Base-by-base conservation (phyloP, 1,140 invertebrate genomes). In the Trachelipus rathkii region DNA sequence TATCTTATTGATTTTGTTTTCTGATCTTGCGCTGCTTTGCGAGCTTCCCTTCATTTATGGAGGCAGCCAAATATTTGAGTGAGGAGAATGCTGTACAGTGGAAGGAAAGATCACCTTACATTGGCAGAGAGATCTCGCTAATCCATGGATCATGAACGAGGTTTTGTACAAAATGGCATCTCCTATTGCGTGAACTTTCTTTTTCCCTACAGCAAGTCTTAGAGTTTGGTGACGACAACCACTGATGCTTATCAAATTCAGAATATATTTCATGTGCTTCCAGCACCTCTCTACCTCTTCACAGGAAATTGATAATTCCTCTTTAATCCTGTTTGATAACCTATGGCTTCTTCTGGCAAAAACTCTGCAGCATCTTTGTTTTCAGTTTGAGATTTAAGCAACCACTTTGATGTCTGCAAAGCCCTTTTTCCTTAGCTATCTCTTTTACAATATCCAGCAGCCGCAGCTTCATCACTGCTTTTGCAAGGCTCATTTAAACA, bases 321-420 rank as follows among this genome's bases (percentile, higher is more conserved):
- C 19, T 60, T 60, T 13, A 60, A 15, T 8, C 50, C 50, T 15
- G 50, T 15, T 19, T 60, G 50, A 33, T 33, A 33, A 33, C 33
- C 33, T 33, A 33, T 8, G 50, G 50, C 8, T 13, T 60, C 50
- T 60, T 33, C 33, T 33, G 33, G 6, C 33, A 33, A 33, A 3
- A 33, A 33, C 33, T 33, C 33, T 33, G 1, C 33, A 33, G 33
- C 33, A 33, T 33, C 33, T 33, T 33, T 60, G 2, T 60, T 60
- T 19, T 60, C 50, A 13, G 19, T 60, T 8, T 60, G 2, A 60
- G 50, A 15, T 60, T 60, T 60, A 60, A 60, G 11, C 11, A 60
- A 19, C 50, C 50, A 60, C 50, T 60, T 60, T 13, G 50, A 15
- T 60, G 50, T 60, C 50, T 60, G 50, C 50, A 60, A 60, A 60